phyloP scores from a whole-genome alignment of 2,888 invertebrate genomes.

The Agrilus cyanescens region DNA sequence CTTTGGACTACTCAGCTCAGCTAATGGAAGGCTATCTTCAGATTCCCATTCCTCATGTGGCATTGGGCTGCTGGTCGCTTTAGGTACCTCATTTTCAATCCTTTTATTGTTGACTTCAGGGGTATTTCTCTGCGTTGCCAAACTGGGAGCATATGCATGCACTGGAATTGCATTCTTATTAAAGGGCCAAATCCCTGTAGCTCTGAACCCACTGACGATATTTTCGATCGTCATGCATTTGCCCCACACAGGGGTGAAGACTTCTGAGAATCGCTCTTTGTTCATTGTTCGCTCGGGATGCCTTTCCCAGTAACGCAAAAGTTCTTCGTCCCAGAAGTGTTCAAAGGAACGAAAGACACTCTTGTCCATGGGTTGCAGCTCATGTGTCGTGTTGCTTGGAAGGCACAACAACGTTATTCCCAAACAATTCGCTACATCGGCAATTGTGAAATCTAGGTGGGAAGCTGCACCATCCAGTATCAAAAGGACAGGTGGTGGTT shows the following conservation, averaged over 20 bases:
- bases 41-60: too few relatives aligned
- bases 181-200: conserved; percentile 21
- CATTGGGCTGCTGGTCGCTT: too few relatives aligned
- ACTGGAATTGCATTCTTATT: conserved; percentile 20
- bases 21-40: too few relatives aligned
- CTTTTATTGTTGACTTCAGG: too few relatives aligned
- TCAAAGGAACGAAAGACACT: conserved; percentile 13
- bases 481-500: conserved; percentile 10
- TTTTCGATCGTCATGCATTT: conserved; percentile 18
- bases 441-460: conserved; percentile 16
- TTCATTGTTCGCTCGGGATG: conserved; percentile 11
- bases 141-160: conserved; percentile 17
- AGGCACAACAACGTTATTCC: conserved; percentile 16
- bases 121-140: too few relatives aligned
- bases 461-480: conserved; percentile 16
- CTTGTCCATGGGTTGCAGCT: conserved; percentile 14
- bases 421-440: conserved; percentile 12
- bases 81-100: too few relatives aligned
- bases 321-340: conserved; percentile 15
- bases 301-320: conserved; percentile 9
- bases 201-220: conserved; percentile 19
- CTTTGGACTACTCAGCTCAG: too few relatives aligned
- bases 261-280: conserved; percentile 13
- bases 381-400: conserved; percentile 13
- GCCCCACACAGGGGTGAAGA: conserved; percentile 18